These are phyloP conservation scores for Polydrusus pterygomalis DNA, from an alignment of 2,888 invertebrate genomes.

Conservation along the genomic window DNA sequence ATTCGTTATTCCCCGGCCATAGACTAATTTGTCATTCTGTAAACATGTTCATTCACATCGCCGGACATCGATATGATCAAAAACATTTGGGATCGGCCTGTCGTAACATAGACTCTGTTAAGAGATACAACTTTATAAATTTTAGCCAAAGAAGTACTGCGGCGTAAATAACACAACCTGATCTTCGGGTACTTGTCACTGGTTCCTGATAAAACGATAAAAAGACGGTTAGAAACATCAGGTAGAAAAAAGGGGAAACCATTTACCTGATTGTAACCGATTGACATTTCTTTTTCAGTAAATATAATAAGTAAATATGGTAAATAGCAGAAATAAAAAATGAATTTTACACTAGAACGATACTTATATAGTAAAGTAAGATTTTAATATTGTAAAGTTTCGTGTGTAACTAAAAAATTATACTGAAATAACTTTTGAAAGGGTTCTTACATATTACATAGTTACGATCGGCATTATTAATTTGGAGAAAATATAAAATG, in stretches of 20 bases:
- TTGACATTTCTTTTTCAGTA: not conserved
- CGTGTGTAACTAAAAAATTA: too few species aligned
- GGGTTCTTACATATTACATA: too few species aligned
- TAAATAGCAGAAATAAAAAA: too few species aligned
- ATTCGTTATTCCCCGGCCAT: too few species aligned
- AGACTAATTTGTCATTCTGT: constrained; percentile 56
- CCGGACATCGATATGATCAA: constrained; percentile 61
- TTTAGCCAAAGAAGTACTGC: constrained; percentile 50
- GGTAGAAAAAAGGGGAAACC: constrained; percentile 35
- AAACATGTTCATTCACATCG: constrained; percentile 62
- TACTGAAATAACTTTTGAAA: too few species aligned
- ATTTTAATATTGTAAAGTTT: too few species aligned
- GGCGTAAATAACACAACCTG: constrained; percentile 50
- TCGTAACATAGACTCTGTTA: constrained; percentile 46
- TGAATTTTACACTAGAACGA: too few species aligned
- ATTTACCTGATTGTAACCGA: constrained; percentile 2
- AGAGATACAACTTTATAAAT: constrained; percentile 54
- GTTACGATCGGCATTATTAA: too few species aligned
- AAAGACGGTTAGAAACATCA: constrained; percentile 39
- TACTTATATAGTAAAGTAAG: too few species aligned
- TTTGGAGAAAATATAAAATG: too few species aligned
- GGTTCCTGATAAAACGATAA: constrained; percentile 46
- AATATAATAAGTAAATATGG: too few species aligned
- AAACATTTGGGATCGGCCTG: constrained; percentile 63
- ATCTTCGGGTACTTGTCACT: constrained; percentile 39